Base-by-base conservation (phyloP, 2,888 invertebrate genomes). In the Linnaemya vulpina region DNA sequence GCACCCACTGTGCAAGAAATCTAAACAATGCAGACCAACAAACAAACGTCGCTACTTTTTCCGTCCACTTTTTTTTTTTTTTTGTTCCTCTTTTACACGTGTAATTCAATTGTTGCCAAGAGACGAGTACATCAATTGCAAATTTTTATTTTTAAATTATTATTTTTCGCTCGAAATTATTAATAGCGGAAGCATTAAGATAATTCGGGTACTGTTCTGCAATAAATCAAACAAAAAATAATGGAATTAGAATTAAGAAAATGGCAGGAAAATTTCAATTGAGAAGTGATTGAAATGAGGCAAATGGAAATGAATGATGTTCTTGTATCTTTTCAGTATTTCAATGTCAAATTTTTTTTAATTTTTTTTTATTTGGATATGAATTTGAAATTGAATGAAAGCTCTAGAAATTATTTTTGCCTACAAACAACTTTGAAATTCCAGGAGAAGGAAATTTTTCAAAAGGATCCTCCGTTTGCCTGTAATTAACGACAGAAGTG, bases 1-100 rank as follows among this genome's bases (percentile, higher is more conserved):
- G 76, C 80, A 73, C 80, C 80, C 84, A 81, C 73, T 84, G 84
- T 84, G 75, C 73, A 40, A 63, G 11, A 67, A 30, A 67, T 62
- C 38, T 38, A 43, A 38, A 60, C 15, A 13, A 55, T 22, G 55
- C 15, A 3, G 58, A 11, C 15, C 13, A 65, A 46, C 5, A 46
- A 65, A 15, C 9, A 25, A 55, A 55, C 40, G 73, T n/a, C n/a
- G n/a, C n/a, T n/a, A n/a, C 17, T 46, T 4, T 49, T 73, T 35
- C 38, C 40, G 25, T 15, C 65, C n/a, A 43, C 53, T 22, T 20
- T 30, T 22, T 35, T 1, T 51, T 35, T 9, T 67, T 51, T 7
- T 13, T 68, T 8, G n/a, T n/a, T 22, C 1, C 9, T 38, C 40
- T 55, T 10, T 68, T 53, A n/a, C 58, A 53, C 74, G 40, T 70